Base-by-base conservation (phyloP, 2,797 vertebrate genomes). In the Champsocephalus gunnari region DNA sequence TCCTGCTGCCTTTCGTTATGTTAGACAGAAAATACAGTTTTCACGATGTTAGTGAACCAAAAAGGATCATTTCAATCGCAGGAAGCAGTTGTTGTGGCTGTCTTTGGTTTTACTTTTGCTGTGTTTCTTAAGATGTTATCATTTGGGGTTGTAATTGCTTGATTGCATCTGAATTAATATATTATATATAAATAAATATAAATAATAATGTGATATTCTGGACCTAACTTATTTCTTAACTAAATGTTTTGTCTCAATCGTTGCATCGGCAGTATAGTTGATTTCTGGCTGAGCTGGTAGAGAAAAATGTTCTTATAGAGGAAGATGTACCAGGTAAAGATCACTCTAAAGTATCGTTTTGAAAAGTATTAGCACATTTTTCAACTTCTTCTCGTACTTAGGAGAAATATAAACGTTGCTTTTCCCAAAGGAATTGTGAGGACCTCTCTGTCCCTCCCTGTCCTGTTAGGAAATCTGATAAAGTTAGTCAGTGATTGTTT, bases 401-500 rank as follows among this genome's bases (percentile, higher is more conserved):
- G 21, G 11, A 24, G 51, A 44, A 21, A 51, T 14, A 65, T 21
- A 53, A 43, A 41, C 12, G 63, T 24, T 2, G 9, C 62, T 41
- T 7, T 51, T 51, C 13, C 12, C 3, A 38, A 17, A 47, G 17
- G 34, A 32, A 45, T 5, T 47, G 53, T 56, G 12, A 11, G 11
- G 19, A 34, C 45, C 58, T 61, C 6, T 51, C 41, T 47, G 45
- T 56, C 13, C 14, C 51, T 14, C 3, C 14, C 16, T 12, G 28
- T 65, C 9, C 12, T 54, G 1, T 62, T 9, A 21, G 3, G 2
- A 0, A 56, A 45, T 32, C 5, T 1, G 50, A 63, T 34, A 54
- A 73, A 12, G 1, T 64, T 54, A 56, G 12, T 10, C 17, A 57
- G 44, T 61, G 49, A 58, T 59, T 49, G 44, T 57, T 70, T 79